These are phyloP conservation scores for Burhinus bistriatus DNA, from an alignment of 2,113 vertebrate species.

Conservation along the genomic window DNA sequence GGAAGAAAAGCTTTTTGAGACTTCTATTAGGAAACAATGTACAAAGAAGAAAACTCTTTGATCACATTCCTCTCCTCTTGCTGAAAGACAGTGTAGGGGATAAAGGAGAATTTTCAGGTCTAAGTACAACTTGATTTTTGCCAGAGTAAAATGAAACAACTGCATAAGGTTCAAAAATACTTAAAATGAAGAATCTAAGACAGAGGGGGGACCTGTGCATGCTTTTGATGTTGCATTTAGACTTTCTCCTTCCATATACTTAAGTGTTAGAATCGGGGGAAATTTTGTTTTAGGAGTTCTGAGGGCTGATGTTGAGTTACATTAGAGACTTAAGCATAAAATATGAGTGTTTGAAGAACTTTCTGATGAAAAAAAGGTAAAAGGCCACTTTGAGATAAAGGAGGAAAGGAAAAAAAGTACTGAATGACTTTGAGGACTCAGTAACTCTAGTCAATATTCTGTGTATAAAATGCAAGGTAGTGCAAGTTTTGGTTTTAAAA, in stretches of 20 bases:
- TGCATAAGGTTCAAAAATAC: not conserved
- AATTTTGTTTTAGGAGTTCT: not conserved
- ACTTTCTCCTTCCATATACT: not conserved
- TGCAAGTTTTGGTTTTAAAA: not conserved
- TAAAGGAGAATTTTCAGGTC: not conserved
- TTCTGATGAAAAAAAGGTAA: not conserved
- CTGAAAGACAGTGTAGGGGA: not conserved
- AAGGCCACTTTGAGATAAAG: not conserved
- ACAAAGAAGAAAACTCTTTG: not conserved
- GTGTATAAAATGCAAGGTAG: not conserved
- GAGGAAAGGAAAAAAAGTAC: not conserved
- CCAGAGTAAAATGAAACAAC: not conserved
- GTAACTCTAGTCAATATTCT: not conserved
- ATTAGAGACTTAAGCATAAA: not conserved
- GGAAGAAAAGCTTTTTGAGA: not conserved
- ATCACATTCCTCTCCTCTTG: not conserved
- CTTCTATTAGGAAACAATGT: not conserved
- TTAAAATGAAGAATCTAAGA: not conserved
- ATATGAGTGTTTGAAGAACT: not conserved
- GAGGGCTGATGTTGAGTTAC: not conserved
- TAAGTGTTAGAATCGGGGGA: not conserved
- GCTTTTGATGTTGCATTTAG: not conserved
- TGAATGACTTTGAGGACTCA: not conserved
- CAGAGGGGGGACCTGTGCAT: not conserved
- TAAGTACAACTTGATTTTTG: not conserved